Base-by-base conservation (phyloP, 2,113 vertebrate genomes). In the Notothenia coriiceps region DNA sequence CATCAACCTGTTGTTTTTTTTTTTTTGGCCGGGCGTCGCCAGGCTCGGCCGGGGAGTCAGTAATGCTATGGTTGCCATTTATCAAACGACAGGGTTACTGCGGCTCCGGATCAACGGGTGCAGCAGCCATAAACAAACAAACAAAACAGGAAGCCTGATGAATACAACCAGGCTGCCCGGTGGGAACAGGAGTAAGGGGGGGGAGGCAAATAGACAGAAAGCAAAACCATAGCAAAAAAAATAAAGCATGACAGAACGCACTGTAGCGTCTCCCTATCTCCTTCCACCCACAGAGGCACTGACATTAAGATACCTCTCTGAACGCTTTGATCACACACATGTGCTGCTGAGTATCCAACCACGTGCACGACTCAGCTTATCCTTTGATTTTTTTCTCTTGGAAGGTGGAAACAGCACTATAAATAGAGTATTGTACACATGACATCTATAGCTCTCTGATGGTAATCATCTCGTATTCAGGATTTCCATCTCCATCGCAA, bases 11-110 rank as follows among this genome's bases (percentile, higher is more conserved):
- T 85, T 86, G 54, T 88, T 72, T 78, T 79, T 79, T 77, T 70
- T 70, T 89, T 75, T 91, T 85, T 87, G 22, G 88, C 77, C 49
- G 73, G 88, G 87, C 77, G 70, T 90, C 86, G 70, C 76, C 69
- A 20, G 69, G 60, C 83, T 83, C 67, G 54, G 82, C 89, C 79
- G 80, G 87, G 84, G 82, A 92, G 92, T 93, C 89, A 82, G 89
- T 89, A 89, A 89, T 77, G 83, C 81, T 81, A 72, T 22, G 61
- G 84, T 85, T 80, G 88, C 91, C 91, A 94, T 94, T 93, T 89
- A 91, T 94, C 90, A 95, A 92, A 93, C 74, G 72, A 77, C 90
- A 86, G 88, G 86, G 88, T 86, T 89, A 88, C 87, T 80, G 85
- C 75, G 15, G 84, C 76, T 88, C 79, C 44, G 67, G 84, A 86